Evolutionary conservation across 2,797 vertebrate genomes (phyloP).

Genomic region (Peromyscus eremicus): DNA sequence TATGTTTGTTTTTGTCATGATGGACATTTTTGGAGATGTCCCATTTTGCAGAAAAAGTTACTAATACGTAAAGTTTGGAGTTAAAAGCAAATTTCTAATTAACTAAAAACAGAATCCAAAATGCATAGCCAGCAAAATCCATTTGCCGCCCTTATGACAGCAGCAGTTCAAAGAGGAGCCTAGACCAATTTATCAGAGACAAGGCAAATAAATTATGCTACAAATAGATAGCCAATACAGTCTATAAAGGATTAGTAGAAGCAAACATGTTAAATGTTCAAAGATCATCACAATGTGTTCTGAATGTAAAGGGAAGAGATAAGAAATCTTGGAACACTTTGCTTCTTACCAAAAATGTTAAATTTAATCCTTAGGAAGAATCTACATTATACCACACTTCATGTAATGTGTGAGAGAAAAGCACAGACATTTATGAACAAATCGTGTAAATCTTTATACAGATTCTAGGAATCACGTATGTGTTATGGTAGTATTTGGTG

Average conservation of each 20-base stretch:
- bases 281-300: conserved; percentile 6
- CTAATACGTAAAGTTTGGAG: conserved; percentile 7
- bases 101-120: neutral
- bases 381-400: neutral
- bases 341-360: neutral
- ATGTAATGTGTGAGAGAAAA: neutral
- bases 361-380: conserved; percentile 27
- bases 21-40: neutral
- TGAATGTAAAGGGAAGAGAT: neutral
- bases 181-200: neutral
- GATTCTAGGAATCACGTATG: conserved; percentile 1
- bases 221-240: neutral
- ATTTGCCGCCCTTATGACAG: neutral
- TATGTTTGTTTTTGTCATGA: neutral
- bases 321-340: neutral
- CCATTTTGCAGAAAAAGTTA: neutral
- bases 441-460: neutral
- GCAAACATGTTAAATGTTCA: conserved; percentile 17
- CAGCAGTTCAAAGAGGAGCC: neutral
- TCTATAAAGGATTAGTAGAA: neutral
- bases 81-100: neutral
- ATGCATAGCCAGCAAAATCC: neutral
- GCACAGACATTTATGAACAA: neutral
- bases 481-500: neutral
- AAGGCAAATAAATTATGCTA: neutral